Evolutionary conservation across 2,888 invertebrate species (phyloP).

Genomic region (Tachina lurida): DNA sequence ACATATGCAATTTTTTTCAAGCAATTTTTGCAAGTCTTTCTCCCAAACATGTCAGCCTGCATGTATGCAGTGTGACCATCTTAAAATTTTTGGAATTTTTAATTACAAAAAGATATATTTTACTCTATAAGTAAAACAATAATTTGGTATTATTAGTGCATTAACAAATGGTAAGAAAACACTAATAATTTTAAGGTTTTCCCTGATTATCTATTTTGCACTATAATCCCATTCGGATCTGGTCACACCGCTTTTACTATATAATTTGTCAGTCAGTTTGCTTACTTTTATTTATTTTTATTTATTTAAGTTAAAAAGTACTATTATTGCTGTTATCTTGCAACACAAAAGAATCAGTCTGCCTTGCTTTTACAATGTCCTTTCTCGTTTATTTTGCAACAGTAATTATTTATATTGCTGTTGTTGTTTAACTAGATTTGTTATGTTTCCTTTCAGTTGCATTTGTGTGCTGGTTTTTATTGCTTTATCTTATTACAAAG

Average conservation of each 20-base stretch:
- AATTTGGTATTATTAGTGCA: no score
- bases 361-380: not conserved
- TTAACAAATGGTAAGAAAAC: no score
- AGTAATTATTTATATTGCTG: constrained; percentile 50
- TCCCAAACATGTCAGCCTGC: constrained; percentile 48
- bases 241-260: constrained; percentile 7
- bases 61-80: no score
- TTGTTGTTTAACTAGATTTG: constrained; percentile 44
- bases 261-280: constrained; percentile 15
- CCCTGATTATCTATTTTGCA: no score
- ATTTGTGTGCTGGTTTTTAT: not conserved
- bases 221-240: no score
- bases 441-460: constrained; percentile 6
- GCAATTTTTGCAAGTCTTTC: not conserved
- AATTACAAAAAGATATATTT: no score
- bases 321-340: no score
- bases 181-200: no score
- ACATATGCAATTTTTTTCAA: not conserved
- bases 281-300: not conserved
- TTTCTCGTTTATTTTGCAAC: not conserved
- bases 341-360: constrained; percentile 18
- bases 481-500: constrained; percentile 30
- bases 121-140: no score
- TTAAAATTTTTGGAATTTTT: no score
- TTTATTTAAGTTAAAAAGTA: not conserved